These are phyloP conservation scores for Tethea ocularis DNA, from an alignment of 2,888 invertebrate species.

Conservation along the genomic window DNA sequence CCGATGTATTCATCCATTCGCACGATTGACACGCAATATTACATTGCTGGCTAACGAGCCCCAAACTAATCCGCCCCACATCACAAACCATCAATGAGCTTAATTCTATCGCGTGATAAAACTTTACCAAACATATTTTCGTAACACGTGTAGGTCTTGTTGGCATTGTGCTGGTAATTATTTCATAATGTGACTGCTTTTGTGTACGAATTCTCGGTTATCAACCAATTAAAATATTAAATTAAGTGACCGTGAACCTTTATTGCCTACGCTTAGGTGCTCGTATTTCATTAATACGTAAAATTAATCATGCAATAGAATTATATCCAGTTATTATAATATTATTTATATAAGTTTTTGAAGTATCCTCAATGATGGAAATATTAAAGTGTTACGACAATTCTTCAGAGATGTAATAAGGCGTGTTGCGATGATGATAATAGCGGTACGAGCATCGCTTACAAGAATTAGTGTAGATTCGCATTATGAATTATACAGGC, in stretches of 20 bases:
- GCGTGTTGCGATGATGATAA: slow-evolving; percentile 43
- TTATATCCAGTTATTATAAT: neutral
- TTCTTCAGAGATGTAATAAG: slow-evolving; percentile 30
- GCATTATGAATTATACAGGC: slow-evolving; percentile 26
- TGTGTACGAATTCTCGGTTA: slow-evolving; percentile 53
- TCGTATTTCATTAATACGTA: slow-evolving; percentile 26
- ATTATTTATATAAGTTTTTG: slow-evolving; percentile 9
- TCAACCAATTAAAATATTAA: slow-evolving; percentile 66
- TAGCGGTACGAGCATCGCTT: slow-evolving; percentile 33
- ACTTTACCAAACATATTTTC: slow-evolving; percentile 50
- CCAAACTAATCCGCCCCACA: slow-evolving; percentile 21
- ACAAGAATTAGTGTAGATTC: slow-evolving; percentile 39
- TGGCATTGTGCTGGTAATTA: slow-evolving; percentile 58
- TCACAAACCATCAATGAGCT: slow-evolving; percentile 34
- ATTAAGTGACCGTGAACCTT: slow-evolving; percentile 64
- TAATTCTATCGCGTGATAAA: slow-evolving; percentile 47
- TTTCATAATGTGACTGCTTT: slow-evolving; percentile 60
- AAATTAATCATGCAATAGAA: slow-evolving; percentile 2
- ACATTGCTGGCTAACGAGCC: slow-evolving; percentile 35
- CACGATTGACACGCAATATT: slow-evolving; percentile 22
- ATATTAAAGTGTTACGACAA: slow-evolving; percentile 28
- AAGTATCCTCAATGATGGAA: slow-evolving; percentile 32
- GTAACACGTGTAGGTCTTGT: slow-evolving; percentile 47
- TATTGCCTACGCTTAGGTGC: slow-evolving; percentile 44
- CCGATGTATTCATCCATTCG: slow-evolving; percentile 23